Evolutionary conservation across 2,113 vertebrate genomes (phyloP), one percentile per base, ranked within the genome.

Genomic region (Protomyctophum bolini): DNA sequence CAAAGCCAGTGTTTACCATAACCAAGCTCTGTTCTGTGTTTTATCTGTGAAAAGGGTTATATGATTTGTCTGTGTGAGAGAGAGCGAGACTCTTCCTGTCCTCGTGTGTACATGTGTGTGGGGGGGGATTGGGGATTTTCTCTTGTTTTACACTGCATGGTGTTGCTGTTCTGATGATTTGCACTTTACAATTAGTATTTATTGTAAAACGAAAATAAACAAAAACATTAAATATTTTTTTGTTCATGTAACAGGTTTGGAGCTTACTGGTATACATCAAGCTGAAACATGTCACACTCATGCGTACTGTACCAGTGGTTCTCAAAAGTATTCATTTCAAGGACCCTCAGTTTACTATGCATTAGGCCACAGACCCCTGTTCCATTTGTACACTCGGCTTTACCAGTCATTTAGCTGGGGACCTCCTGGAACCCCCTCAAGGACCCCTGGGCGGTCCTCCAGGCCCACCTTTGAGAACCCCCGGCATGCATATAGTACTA

Each of bases 111-210:
- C 55, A 62, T 50, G 59, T 21, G 10, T 76, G 29, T 48, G 21
- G 21, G 21, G 21, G 21, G 21, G 21, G 75, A 70, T 67, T 73
- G 75, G 45, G 72, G 69, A 74, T 82, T 67, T 89, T 76, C 65
- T 83, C 73, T 77, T 80, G 52, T 89, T 86, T 88, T 90, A 90
- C 90, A 90, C 82, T 93, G 92, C 93, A 92, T 94, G 93, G 84
- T 89, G 70, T 92, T 91, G 84, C 85, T 90, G 84, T 92, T 90
- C 84, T 90, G 75, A 90, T 90, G 75, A 90, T 93, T 93, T 93
- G 93, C 92, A 94, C 91, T 94, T 93, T 90, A 91, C 33, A 6
- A 86, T 85, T 80, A 87, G 73, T 94, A 92, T 92, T 90, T 92
- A 91, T 93, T 93, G 88, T 86, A 82, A 84, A 82, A 89, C 86